Conservation (phyloP, 2,113 vertebrate genomes). For the Pelusios castaneus region DNA sequence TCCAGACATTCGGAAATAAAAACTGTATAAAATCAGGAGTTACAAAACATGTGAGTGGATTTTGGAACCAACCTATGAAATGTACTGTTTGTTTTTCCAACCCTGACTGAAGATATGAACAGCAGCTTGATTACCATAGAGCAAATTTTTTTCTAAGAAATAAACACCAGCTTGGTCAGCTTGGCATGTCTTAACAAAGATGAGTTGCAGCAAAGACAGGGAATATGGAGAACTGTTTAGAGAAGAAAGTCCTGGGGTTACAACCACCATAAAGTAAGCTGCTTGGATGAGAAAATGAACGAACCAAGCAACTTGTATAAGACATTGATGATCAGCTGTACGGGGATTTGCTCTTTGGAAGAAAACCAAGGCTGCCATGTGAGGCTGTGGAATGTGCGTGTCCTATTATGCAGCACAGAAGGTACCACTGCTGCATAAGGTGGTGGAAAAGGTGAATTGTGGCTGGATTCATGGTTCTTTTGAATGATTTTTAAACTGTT, state of each 20-base stretch:
- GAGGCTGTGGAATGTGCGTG: neutral
- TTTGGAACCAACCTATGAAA: neutral
- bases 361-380: neutral
- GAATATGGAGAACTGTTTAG: neutral
- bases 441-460: neutral
- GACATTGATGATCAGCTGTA: neutral
- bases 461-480: neutral
- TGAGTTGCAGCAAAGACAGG: neutral
- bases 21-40: neutral
- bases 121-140: neutral
- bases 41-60: neutral
- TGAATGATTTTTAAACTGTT: neutral
- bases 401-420: accelerated
- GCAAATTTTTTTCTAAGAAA: neutral
- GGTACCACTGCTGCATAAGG: neutral
- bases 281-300: neutral
- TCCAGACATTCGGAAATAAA: constrained; percentile 29
- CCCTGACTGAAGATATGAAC: neutral
- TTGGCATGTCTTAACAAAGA: neutral
- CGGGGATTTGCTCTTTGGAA: neutral
- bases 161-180: neutral
- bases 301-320: neutral
- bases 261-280: neutral
- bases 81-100: neutral
- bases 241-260: neutral